Conservation (phyloP, 2,888 invertebrate genomes). For the Catocala sponsa region DNA sequence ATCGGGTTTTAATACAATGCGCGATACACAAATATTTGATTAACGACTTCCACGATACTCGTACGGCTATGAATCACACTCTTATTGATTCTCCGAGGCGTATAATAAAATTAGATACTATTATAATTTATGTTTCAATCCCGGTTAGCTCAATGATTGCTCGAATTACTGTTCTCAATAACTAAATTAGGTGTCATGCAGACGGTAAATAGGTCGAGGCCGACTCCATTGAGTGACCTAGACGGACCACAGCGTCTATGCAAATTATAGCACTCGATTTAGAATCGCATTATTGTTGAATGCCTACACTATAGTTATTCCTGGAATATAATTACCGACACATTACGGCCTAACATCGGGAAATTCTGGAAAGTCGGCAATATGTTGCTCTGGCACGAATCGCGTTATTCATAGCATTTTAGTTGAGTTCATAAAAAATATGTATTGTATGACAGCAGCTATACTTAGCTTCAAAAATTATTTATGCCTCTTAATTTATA, state of each 20-base stretch:
- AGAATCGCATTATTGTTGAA: constrained; percentile 49
- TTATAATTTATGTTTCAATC: constrained; percentile 37
- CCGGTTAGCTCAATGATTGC: constrained; percentile 43
- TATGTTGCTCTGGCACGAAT: constrained; percentile 17
- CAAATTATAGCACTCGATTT: constrained; percentile 49
- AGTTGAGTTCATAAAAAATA: neutral
- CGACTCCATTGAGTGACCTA: constrained; percentile 63
- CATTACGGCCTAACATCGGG: constrained; percentile 17
- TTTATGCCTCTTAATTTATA: too few relatives aligned
- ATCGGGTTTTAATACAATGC: constrained; percentile 27
- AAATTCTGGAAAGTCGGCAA: constrained; percentile 20
- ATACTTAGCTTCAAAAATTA: too few relatives aligned
- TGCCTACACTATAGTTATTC: constrained; percentile 29
- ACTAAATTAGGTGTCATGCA: constrained; percentile 69
- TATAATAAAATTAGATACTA: constrained; percentile 20
- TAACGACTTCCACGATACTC: constrained; percentile 13
- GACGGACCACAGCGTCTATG: constrained; percentile 53
- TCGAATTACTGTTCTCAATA: constrained; percentile 67
- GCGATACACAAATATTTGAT: constrained; percentile 18
- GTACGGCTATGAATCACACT: constrained; percentile 19
- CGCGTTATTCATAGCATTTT: constrained; percentile 16
- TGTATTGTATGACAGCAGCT: too few relatives aligned
- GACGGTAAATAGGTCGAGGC: constrained; percentile 78
- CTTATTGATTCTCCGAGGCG: constrained; percentile 17
- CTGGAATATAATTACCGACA: constrained; percentile 33